Evolutionary conservation across 2,797 vertebrate species (phyloP).

Genomic region (Scleropages formosus): DNA sequence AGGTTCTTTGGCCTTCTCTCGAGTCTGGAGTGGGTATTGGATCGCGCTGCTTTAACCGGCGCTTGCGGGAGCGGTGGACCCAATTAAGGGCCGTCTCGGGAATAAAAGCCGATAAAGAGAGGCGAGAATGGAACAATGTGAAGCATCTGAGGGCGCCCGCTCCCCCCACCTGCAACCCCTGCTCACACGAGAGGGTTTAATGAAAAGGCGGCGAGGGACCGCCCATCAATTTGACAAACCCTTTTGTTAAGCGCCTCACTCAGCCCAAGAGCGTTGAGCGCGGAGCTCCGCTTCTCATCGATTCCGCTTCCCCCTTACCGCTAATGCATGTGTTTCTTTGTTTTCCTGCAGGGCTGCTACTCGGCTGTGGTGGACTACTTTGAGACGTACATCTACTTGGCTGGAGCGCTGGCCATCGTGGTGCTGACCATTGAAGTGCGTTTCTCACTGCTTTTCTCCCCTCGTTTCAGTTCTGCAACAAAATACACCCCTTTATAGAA

Average conservation of each 20-base stretch:
- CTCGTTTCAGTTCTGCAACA: not conserved
- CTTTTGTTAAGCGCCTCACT: conserved; percentile 53
- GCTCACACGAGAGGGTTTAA: conserved; percentile 58
- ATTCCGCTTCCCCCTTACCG: not conserved
- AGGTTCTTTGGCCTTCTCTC: not conserved
- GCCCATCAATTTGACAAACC: conserved; percentile 49
- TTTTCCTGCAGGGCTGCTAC: conserved; percentile 81
- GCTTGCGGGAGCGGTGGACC: not conserved
- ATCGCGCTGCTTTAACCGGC: not conserved
- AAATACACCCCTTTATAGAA: not conserved
- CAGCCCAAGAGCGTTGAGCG: conserved; percentile 11
- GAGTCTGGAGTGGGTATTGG: not conserved
- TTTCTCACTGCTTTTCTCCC: not conserved
- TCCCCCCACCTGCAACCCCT: conserved; percentile 28
- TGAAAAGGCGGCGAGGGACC: conserved; percentile 49
- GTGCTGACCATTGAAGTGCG: conserved; percentile 89
- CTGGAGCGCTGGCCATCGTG: conserved; percentile 87
- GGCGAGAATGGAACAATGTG: conserved; percentile 47
- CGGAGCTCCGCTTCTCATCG: not conserved
- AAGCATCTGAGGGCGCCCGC: conserved; percentile 41
- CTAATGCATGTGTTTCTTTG: not conserved
- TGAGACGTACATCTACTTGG: conserved; percentile 90
- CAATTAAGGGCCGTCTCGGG: conserved; percentile 47
- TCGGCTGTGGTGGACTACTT: conserved; percentile 88
- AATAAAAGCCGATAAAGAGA: conserved; percentile 49